Conservation (phyloP, 2,888 invertebrate species). For the Rhodophaea formosa region DNA sequence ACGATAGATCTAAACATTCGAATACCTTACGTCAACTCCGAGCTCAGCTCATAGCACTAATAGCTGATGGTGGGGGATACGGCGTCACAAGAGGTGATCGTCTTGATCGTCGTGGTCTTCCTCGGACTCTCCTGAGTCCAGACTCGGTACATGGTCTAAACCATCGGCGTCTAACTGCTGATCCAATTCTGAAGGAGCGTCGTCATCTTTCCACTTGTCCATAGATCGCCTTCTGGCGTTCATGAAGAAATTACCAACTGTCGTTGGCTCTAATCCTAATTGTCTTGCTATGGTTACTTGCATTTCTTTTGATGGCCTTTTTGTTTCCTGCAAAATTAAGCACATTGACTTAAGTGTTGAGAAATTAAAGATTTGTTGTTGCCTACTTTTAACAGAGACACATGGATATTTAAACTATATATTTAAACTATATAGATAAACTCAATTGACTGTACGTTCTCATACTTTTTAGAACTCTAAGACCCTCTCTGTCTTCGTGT, state of each 20-base stretch:
- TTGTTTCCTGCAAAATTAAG: slow-evolving; percentile 90
- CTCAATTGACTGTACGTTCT: too few relatives aligned
- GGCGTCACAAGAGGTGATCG: slow-evolving; percentile 80
- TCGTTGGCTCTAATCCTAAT: slow-evolving; percentile 97
- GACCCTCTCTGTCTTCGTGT: too few relatives aligned
- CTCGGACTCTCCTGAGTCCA: slow-evolving; percentile 72
- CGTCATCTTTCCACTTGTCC: slow-evolving; percentile 99
- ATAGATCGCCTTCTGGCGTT: slow-evolving; percentile 98
- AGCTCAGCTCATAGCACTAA: slow-evolving; percentile 70
- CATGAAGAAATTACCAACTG: slow-evolving; percentile 99
- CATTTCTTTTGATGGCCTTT: slow-evolving; percentile 99
- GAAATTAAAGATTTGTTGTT: too few relatives aligned
- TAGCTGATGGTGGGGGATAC: slow-evolving; percentile 64
- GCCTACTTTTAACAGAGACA: too few relatives aligned
- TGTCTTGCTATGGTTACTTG: slow-evolving; percentile 99
- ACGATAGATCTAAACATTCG: slow-evolving; percentile 8
- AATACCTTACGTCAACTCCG: slow-evolving; percentile 42
- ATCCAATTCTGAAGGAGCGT: slow-evolving; percentile 84
- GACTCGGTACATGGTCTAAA: slow-evolving; percentile 64
- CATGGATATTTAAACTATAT: too few relatives aligned
- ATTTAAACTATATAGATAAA: too few relatives aligned
- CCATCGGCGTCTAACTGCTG: slow-evolving; percentile 78
- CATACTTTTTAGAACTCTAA: too few relatives aligned
- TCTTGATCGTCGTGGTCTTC: slow-evolving; percentile 72
- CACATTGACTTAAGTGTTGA: neutral